Percentiles rank a stretch among this genome's conserved stretches.
Conservation (phyloP, 2,113 vertebrate species). For the Brachyistius frenatus region DNA sequence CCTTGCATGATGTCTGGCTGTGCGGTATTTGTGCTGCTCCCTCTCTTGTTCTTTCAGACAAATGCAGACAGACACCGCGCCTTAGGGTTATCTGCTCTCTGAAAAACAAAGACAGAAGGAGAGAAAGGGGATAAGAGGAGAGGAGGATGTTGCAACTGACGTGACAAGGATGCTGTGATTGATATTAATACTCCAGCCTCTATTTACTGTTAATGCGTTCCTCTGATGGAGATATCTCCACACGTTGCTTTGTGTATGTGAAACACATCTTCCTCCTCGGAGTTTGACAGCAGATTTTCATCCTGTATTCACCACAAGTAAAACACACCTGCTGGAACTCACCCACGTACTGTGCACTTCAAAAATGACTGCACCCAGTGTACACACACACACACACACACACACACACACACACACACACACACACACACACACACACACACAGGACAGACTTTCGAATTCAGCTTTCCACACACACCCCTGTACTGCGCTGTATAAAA, state of each 20-base stretch:
- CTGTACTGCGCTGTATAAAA: conserved; percentile 68
- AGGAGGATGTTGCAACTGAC: conserved; percentile 21
- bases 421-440: conserved; percentile 35
- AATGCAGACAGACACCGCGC: conserved; percentile 75
- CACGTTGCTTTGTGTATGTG: conserved; percentile 6
- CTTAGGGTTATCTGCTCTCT: conserved; percentile 68
- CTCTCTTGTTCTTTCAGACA: conserved; percentile 62
- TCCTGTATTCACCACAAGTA: conserved; percentile 37
- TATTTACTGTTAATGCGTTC: neutral
- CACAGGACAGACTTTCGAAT: conserved; percentile 51
- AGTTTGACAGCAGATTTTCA: conserved; percentile 31
- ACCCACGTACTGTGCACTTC: conserved; percentile 35
- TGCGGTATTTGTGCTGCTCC: conserved; percentile 61
- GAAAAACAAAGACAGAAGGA: conserved; percentile 69
- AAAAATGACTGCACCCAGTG: conserved; percentile 47
- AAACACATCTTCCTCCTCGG: conserved; percentile 16
- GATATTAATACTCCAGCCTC: conserved; percentile 8
- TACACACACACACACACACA: neutral
- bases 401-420: conserved; percentile 20
- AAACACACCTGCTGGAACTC: conserved; percentile 60
- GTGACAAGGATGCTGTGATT: neutral
- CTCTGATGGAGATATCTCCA: neutral
- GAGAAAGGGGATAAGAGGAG: conserved; percentile 17
- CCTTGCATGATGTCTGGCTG: conserved; percentile 65
- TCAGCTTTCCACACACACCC: conserved; percentile 49